Conservation (phyloP, 2,113 vertebrate species). For the Trogon melanurus region DNA sequence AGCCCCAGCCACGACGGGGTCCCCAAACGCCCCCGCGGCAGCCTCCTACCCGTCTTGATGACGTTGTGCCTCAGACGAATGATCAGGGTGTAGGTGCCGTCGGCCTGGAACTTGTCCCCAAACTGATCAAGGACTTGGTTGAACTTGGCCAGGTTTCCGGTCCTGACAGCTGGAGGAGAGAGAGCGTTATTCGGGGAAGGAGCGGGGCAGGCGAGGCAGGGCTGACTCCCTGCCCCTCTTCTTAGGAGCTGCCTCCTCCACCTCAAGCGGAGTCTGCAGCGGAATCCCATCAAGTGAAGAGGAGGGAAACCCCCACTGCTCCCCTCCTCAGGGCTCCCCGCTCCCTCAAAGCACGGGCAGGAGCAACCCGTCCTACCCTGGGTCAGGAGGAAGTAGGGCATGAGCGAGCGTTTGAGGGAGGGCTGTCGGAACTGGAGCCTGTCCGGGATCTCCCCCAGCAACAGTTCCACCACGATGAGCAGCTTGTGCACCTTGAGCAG, state of each 20-base stretch:
- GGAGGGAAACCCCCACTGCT: neutral
- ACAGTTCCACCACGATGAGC: constrained; percentile 94
- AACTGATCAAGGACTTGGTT: constrained; percentile 97
- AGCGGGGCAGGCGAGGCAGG: neutral
- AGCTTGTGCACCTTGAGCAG: constrained; percentile 91
- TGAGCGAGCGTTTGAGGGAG: constrained; percentile 94
- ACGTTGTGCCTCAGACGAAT: constrained; percentile 97
- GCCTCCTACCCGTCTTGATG: constrained; percentile 92
- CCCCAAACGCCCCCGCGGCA: fast-evolving
- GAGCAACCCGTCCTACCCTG: constrained; percentile 78
- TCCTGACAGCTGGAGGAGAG: constrained; percentile 85
- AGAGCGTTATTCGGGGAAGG: fast-evolving
- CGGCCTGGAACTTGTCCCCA: constrained; percentile 95
- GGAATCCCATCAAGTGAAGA: neutral
- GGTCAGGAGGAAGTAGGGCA: constrained; percentile 98
- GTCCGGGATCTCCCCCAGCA: constrained; percentile 96
- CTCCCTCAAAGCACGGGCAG: fast-evolving
- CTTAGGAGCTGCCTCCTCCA: neutral
- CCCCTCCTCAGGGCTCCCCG: neutral
- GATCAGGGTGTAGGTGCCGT: constrained; percentile 97
- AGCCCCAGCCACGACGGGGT: fast-evolving
- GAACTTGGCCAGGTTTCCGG: constrained; percentile 95
- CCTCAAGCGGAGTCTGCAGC: neutral
- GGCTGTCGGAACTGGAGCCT: constrained; percentile 96
- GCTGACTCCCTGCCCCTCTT: neutral